These are phyloP conservation scores for Panzeria rudis DNA, from an alignment of 2,888 invertebrate species.

Conservation along the genomic window DNA sequence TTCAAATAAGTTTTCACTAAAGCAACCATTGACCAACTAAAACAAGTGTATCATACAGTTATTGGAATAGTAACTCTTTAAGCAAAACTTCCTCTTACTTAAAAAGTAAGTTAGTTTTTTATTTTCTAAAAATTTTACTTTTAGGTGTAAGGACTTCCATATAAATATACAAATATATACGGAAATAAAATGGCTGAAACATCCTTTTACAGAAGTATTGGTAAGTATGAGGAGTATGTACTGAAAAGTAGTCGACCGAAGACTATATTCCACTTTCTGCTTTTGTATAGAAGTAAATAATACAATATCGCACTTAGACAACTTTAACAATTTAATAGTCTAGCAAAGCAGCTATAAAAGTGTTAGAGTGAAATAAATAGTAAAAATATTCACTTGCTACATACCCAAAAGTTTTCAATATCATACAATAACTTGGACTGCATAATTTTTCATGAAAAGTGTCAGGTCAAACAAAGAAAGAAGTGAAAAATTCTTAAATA, in stretches of 20 bases:
- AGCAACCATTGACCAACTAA: too few species aligned
- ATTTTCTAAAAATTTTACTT: neutral
- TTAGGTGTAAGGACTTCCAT: neutral
- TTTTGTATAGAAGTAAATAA: conserved; percentile 42
- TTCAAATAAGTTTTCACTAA: too few species aligned
- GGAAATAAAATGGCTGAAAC: neutral
- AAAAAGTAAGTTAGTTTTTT: too few species aligned
- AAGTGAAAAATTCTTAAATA: too few species aligned
- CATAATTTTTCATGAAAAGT: too few species aligned
- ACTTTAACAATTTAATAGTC: conserved; percentile 70
- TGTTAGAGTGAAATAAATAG: neutral
- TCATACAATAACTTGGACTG: conserved; percentile 23
- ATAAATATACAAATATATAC: neutral
- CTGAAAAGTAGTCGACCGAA: neutral
- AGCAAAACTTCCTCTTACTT: too few species aligned
- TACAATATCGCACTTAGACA: conserved; percentile 69
- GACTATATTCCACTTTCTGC: neutral
- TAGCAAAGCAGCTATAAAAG: conserved; percentile 10
- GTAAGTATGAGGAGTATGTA: neutral
- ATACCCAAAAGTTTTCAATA: neutral
- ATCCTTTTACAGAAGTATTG: neutral
- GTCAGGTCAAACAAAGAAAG: neutral
- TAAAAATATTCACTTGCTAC: neutral
- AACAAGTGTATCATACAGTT: too few species aligned
- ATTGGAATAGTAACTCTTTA: too few species aligned